Base-by-base conservation (phyloP, 2,888 invertebrate species). In the Ectemnius lituratus region DNA sequence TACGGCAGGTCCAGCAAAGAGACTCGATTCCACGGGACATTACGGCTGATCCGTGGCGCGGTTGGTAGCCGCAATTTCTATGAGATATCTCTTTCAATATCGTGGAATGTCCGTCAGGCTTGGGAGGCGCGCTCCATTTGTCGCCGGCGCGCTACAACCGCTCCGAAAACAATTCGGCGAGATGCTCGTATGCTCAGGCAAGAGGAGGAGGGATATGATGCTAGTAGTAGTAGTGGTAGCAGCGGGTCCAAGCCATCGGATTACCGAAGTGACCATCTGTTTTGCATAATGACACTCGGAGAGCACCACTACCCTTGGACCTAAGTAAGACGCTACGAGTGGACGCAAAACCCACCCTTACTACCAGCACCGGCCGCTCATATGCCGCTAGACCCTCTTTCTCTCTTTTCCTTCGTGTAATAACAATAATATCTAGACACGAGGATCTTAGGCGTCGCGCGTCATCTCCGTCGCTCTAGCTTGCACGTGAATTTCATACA, bases 51-150 rank as follows among this genome's bases (percentile, higher is more conserved):
- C 37, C 37, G 37, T 37, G 37, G 37, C 37, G 37, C 37, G 37
- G 37, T 37, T 37, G 23, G 46, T 16, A 16, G 52, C 52, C 18
- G 65, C 79, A 81, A 80, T 86, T 85, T 84, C 86, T 81, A 72
- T 83, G 79, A 77, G 87, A 89, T 89, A 89, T 89, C 88, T 88
- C 89, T 90, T 90, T 89, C 90, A 89, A 90, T 90, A 90, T 89
- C 87, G 78, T 79, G 76, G 72, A 81, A 84, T 90, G 90, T 90
- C 89, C 88, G 87, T 90, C 90, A 90, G 89, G 88, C 86, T 89
- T 88, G 87, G 84, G 82, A 73, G 72, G 23, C 67, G 79, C 63
- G 73, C 63, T 57, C 70, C 66, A 16, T 49, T 57, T 28, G 18
- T 75, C 69, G 78, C 79, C 77, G 75, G 78, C 77, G 79, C 71